A percentile compares a stretch with the other conserved stretches of the same genome.
phyloP scores from a whole-genome alignment of 1,140 invertebrate genomes.

The Diorhabda elongata region DNA sequence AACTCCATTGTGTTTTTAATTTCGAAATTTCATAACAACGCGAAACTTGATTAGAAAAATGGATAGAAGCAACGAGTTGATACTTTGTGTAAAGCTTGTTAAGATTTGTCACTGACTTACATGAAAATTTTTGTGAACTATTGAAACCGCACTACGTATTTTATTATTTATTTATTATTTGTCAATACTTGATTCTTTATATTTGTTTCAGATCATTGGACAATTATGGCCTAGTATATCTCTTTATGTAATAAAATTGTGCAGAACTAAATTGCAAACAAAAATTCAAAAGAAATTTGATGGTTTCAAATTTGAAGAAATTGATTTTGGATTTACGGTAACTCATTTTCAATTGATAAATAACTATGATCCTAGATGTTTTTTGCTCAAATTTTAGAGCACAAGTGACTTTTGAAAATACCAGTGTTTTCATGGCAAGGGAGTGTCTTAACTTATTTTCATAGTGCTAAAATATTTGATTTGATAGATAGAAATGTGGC shows the following conservation, averaged over 20 bases:
- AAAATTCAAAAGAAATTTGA: slow-evolving; percentile 76
- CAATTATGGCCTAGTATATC: slow-evolving; percentile 95
- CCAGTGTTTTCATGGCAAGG: no score
- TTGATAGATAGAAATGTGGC: no score
- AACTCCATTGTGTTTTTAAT: no score
- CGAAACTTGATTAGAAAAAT: no score
- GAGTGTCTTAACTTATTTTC: no score
- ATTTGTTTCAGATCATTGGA: slow-evolving; percentile 64
- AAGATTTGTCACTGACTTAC: no score
- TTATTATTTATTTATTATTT: neutral
- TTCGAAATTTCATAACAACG: neutral
- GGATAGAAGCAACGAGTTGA: no score
- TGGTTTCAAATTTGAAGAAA: slow-evolving; percentile 85
- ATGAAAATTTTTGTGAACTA: neutral
- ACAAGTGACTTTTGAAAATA: no score
- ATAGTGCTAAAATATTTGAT: no score
- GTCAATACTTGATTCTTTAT: neutral
- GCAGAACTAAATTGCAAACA: slow-evolving; percentile 78
- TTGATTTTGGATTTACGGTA: slow-evolving; percentile 84
- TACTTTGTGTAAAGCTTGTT: no score
- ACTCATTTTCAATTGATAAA: slow-evolving; percentile 40
- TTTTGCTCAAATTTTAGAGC: no score
- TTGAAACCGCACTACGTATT: neutral
- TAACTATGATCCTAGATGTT: no score
- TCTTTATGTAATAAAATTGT: slow-evolving; percentile 72